Conservation (phyloP, 2,888 invertebrate genomes). For the Synanthedon vespiformis region DNA sequence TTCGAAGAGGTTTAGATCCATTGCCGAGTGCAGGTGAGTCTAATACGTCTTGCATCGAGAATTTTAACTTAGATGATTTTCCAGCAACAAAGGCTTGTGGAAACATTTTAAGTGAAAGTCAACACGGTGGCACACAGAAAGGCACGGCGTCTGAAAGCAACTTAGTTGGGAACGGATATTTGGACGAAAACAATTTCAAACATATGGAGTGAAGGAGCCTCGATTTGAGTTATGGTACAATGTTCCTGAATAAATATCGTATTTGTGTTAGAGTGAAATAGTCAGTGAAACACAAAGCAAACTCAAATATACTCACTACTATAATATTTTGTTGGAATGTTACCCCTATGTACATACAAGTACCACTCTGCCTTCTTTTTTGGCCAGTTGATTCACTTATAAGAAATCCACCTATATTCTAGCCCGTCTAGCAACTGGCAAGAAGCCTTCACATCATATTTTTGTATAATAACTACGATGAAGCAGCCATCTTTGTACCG, state of each 20-base stretch:
- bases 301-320: no score
- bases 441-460: no score
- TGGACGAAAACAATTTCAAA: conserved; percentile 2
- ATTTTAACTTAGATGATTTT: not conserved
- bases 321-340: no score
- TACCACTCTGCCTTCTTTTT: no score
- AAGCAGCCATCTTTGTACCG: no score
- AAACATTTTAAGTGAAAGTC: not conserved
- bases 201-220: conserved; percentile 1
- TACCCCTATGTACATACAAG: no score
- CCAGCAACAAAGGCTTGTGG: not conserved
- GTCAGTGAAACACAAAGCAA: no score
- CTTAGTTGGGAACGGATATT: not conserved
- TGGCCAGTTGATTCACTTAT: no score
- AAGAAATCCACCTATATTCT: no score
- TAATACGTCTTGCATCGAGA: not conserved
- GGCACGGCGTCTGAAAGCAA: not conserved
- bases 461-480: no score
- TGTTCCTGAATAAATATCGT: conserved; percentile 1
- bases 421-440: no score
- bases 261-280: conserved; percentile 5
- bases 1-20: not conserved
- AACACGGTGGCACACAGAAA: not conserved
- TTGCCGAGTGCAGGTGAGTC: not conserved
- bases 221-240: conserved; percentile 2